Evolutionary conservation across 1,140 invertebrate species (phyloP).

Genomic region (Brachionus manjavacas): DNA sequence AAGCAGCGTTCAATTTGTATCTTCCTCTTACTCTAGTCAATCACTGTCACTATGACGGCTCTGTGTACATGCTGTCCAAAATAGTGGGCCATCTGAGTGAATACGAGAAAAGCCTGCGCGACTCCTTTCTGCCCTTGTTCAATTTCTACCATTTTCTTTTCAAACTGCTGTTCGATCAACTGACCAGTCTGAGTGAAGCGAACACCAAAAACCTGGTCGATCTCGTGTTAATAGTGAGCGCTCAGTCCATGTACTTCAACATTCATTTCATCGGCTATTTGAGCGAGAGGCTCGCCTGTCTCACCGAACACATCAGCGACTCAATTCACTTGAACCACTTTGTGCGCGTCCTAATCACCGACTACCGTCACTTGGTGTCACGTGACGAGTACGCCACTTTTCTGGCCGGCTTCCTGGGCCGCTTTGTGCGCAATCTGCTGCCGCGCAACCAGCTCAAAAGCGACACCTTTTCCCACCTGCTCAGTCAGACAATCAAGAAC

Average conservation of each 20-base stretch:
- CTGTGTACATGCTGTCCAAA: background rate
- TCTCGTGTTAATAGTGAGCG: background rate
- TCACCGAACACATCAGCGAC: background rate
- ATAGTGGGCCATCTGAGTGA: background rate
- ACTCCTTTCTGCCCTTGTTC: background rate
- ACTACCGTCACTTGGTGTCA: background rate
- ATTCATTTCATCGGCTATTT: background rate
- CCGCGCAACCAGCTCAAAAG: background rate
- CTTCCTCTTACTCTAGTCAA: background rate
- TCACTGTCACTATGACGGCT: constrained; percentile 14
- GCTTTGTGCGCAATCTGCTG: background rate
- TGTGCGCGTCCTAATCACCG: background rate
- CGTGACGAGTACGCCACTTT: background rate
- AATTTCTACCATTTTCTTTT: background rate
- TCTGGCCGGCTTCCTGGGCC: background rate
- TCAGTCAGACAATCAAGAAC: background rate
- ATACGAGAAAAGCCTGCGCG: background rate
- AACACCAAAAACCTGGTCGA: background rate
- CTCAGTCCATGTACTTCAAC: background rate
- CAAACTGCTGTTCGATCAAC: background rate
- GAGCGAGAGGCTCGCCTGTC: background rate
- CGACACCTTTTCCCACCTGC: background rate
- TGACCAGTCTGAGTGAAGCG: background rate
- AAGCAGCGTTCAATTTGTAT: background rate
- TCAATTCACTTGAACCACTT: background rate